Evolutionary conservation across 2,113 vertebrate species (phyloP).

Genomic region (Ictalurus furcatus): DNA sequence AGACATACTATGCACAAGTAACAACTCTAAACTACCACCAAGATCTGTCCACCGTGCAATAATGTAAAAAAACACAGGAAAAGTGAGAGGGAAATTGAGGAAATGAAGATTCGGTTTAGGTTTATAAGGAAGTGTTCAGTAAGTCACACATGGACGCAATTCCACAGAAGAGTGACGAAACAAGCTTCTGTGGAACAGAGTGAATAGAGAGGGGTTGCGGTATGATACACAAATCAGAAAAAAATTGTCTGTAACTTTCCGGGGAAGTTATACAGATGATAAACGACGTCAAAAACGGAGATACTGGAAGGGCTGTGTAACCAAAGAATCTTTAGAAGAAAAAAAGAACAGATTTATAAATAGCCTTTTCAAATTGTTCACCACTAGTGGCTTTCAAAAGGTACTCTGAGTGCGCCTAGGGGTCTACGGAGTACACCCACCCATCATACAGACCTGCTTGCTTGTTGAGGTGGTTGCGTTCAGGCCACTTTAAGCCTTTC

Average conservation of each 20-base stretch:
- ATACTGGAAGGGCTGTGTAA: background rate
- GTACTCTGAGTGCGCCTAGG: background rate
- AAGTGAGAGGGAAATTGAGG: constrained; percentile 1
- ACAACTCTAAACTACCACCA: background rate
- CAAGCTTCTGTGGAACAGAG: constrained; percentile 17
- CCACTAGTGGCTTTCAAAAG: background rate
- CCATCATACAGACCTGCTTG: background rate
- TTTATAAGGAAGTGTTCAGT: background rate
- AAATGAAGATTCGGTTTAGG: background rate
- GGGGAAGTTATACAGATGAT: background rate
- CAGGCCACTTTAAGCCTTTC: background rate
- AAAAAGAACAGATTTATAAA: background rate
- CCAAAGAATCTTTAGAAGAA: background rate
- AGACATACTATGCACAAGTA: background rate
- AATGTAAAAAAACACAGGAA: background rate
- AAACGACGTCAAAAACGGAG: background rate
- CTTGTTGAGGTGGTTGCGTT: background rate
- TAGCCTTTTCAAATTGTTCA: background rate
- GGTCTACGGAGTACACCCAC: background rate
- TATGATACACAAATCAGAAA: background rate
- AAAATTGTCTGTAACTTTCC: background rate
- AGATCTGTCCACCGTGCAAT: background rate
- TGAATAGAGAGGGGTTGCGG: background rate
- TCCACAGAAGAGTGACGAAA: constrained; percentile 23
- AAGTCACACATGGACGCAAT: constrained; percentile 4